These are phyloP conservation scores for Teleogryllus occipitalis DNA, from an alignment of 1,140 invertebrate species.

Conservation along the genomic window DNA sequence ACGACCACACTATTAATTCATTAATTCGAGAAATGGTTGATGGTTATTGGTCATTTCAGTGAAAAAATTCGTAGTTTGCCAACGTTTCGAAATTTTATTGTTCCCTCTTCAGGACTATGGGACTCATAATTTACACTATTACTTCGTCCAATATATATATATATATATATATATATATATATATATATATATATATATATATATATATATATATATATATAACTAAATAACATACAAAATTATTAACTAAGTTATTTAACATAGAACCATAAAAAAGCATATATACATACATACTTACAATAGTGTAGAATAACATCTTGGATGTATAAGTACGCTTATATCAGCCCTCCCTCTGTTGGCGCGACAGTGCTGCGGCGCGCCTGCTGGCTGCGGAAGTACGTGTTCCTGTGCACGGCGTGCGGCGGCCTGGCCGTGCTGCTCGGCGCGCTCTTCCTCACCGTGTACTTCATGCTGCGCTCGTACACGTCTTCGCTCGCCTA, in stretches of 20 bases:
- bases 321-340: too few species aligned
- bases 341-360: background rate
- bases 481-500: conserved; percentile 71
- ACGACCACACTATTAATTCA: too few species aligned
- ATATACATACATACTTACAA: background rate
- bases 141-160: background rate
- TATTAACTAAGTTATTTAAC: too few species aligned
- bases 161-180: background rate
- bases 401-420: conserved; percentile 65
- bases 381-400: conserved; percentile 50
- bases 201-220: conserved; percentile 8
- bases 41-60: too few species aligned
- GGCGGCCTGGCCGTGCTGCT: conserved; percentile 61
- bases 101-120: background rate
- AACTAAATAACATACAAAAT: too few species aligned
- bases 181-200: conserved; percentile 8
- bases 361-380: conserved; percentile 23
- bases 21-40: too few species aligned
- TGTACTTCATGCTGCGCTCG: conserved; percentile 65
- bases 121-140: background rate
- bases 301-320: too few species aligned
- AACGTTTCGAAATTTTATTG: too few species aligned
- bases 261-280: background rate
- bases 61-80: too few species aligned
- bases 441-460: conserved; percentile 62